Evolutionary conservation across 1,140 invertebrate species (phyloP), one percentile per base, ranked within the genome.

Genomic region (Trichonephila inaurata): DNA sequence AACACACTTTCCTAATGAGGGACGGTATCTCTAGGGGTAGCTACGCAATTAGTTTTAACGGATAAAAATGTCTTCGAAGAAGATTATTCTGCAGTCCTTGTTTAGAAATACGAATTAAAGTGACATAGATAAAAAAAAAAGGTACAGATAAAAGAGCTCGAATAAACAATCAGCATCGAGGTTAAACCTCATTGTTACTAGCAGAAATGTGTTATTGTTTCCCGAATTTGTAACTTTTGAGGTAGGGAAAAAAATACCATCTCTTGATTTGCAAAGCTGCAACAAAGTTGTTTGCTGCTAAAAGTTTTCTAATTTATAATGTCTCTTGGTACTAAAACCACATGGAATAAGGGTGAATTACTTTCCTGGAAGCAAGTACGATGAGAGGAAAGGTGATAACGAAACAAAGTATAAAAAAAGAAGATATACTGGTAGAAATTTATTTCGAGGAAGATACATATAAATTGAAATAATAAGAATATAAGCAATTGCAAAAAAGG

Each of bases 151-250:
- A 64, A 87, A 87, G 85, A 64, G 61, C 58, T 19, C 4, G 51
- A 89, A 89, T 89, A 89, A 89, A 89, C 88, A 89, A 89, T 89
- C 66, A 72, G 88, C 40, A 60, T 72, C n/a, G 88, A 40, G 66
- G 19, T 89, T 77, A 72, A 77, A 58, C 24, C 64, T 89, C 44
- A 89, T 89, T 89, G 88, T 89, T 60, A 16, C 21, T 16, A 44
- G 14, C 60, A 14, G 83, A 60, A 85, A 61, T 85, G 86, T 33
- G 60, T 44, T 66, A 88, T 88, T 88, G 86, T n/a, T 58, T 88
- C 28, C 18, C 5, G 87, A 69, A 14, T 87, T 87, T 7, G 24
- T 58, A 77, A 19, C 72, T 77, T 77, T 40, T 18, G 28, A 33
- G 28, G 16, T 24, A 40, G 33, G 33, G 24, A 72, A 77, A 77